Evolutionary conservation across 2,888 invertebrate genomes (phyloP).

Genomic region (Agriopis marginaria): DNA sequence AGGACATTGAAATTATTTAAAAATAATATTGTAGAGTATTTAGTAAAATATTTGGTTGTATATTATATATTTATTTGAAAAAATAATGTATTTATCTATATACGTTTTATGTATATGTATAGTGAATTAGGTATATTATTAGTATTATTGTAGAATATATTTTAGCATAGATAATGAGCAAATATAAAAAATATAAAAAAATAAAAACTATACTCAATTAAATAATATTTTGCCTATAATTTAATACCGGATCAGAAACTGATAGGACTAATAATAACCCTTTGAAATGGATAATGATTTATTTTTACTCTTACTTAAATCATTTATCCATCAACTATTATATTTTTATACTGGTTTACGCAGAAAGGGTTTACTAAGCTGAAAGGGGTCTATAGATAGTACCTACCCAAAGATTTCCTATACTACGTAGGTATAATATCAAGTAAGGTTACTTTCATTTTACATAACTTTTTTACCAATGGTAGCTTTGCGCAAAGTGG

Average conservation of each 20-base stretch:
- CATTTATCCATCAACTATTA: no score
- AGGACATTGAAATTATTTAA: slow-evolving; percentile 25
- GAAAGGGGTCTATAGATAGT: no score
- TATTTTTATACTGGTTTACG: no score
- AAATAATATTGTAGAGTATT: slow-evolving; percentile 37
- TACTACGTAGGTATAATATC: no score
- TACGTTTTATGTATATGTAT: slow-evolving; percentile 52
- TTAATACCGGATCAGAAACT: background rate
- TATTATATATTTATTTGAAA: slow-evolving; percentile 49
- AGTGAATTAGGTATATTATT: slow-evolving; percentile 45
- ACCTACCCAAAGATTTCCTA: no score
- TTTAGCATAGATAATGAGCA: slow-evolving; percentile 62
- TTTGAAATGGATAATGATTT: no score
- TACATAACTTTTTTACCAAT: no score
- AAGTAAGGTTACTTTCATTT: no score
- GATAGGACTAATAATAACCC: no score
- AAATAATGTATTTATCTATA: slow-evolving; percentile 28
- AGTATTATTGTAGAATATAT: slow-evolving; percentile 40
- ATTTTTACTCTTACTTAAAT: no score
- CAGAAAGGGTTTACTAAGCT: no score
- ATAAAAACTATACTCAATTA: slow-evolving; percentile 24
- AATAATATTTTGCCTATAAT: background rate
- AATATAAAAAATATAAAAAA: slow-evolving; percentile 56
- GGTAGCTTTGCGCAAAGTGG: no score
- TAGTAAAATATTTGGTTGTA: slow-evolving; percentile 45